Percentiles rank a stretch among this genome's conserved stretches.
phyloP scores from a whole-genome alignment of 2,797 vertebrate species.

The Myiotriccus ornatus region DNA sequence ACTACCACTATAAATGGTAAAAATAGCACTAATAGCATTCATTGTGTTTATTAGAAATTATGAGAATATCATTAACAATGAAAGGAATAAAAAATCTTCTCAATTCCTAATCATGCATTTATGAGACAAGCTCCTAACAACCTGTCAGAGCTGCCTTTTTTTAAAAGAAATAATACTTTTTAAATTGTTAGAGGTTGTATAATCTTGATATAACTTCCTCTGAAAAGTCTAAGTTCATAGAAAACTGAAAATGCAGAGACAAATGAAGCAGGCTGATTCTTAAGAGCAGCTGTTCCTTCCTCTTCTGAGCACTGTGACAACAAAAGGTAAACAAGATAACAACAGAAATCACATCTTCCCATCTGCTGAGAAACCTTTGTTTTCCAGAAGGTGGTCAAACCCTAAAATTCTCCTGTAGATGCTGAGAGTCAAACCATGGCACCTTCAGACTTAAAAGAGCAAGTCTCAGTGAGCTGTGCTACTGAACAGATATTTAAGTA shows the following conservation, averaged over 20 bases:
- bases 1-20: background rate
- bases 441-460: background rate
- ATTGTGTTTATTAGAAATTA: background rate
- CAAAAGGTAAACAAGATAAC: background rate
- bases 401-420: background rate
- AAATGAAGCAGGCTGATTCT: background rate
- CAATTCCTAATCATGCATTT: background rate
- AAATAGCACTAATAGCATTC: background rate
- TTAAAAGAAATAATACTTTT: background rate
- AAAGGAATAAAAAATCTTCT: background rate
- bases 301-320: background rate
- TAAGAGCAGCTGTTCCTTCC: background rate
- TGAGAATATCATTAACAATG: background rate
- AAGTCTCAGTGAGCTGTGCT: background rate
- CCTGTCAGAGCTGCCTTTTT: background rate
- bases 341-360: background rate
- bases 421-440: background rate
- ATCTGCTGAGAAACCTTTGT: background rate
- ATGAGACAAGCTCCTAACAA: background rate
- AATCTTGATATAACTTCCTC: background rate
- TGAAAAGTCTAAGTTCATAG: background rate
- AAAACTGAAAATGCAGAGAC: background rate
- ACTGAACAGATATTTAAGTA: background rate
- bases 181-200: background rate
- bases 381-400: background rate